Evolutionary conservation across 2,888 invertebrate species (phyloP), one percentile per base, ranked within the genome.

Genomic region (Heliothis peltigera): DNA sequence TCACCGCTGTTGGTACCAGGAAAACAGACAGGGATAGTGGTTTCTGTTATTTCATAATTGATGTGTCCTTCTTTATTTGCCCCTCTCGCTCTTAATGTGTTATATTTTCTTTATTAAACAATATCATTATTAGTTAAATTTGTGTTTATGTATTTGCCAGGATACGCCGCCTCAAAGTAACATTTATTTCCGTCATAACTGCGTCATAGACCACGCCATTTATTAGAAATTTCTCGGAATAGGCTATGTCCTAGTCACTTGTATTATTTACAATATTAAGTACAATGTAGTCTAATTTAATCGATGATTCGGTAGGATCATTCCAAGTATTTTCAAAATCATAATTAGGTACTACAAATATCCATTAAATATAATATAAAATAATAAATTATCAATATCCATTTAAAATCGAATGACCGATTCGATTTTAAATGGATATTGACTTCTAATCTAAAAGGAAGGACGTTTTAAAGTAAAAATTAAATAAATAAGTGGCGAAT

Each of bases 151-250:
- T 39, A 22, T 32, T 39, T 54, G 17, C 15, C 44, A 71, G 64
- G 46, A 53, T 65, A 53, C 7, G 7, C 48, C 59, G 65, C 44
- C 39, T 75, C 15, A 58, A 17, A 53, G 55, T 46, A 32, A 35
- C 1, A 8, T 62, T 47, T 60, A 62, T 72, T 62, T 72, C 42
- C 53, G 59, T 59, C 62, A 48, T 19, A 49, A 42, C 18, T 48
- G 44, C 66, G 66, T 71, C 71, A 75, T 4, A 54, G 44, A 54
- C 19, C 59, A 70, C 47, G 64, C 47, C 46, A 70, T 15, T 59
- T 53, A 56, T 55, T 60, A 39, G 32, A 39, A 63, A 60, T 66
- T 55, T 43, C 48, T 60, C 19, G 25, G 62, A 48, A 69, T 17
- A 42, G 32, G 42, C 58, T 43, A 49, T 35, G 46, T 67, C n/a